Conservation (phyloP, 2,888 invertebrate genomes). For the Ceratothoa steindachneri region DNA sequence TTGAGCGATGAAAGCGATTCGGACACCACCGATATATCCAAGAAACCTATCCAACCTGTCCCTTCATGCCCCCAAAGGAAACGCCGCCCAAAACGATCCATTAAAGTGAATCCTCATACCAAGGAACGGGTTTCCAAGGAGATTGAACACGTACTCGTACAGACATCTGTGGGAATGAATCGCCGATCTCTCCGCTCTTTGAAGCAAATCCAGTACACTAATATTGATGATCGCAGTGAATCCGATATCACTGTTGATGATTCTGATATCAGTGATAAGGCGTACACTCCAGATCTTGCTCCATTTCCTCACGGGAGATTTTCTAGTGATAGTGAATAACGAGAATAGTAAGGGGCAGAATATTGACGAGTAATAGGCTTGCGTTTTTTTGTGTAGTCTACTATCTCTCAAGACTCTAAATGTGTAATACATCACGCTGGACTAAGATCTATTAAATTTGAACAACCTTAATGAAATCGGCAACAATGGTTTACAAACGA, state of each 20-base stretch:
- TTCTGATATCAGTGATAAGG: not conserved
- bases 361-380: not conserved
- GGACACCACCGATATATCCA: not conserved
- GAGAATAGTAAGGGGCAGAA: not conserved
- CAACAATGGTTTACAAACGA: too few relatives aligned
- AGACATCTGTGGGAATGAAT: not conserved
- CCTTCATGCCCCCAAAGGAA: not conserved
- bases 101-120: not conserved
- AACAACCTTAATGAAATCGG: too few relatives aligned
- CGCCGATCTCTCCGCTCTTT: not conserved
- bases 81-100: not conserved
- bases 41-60: not conserved
- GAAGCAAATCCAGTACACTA: not conserved
- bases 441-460: too few relatives aligned
- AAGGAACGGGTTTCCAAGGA: not conserved
- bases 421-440: too few relatives aligned
- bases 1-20: conserved; percentile 31
- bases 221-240: not conserved
- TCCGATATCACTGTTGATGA: conserved; percentile 8
- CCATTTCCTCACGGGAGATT: too few relatives aligned
- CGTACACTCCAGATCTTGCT: not conserved
- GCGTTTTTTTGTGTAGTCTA: not conserved
- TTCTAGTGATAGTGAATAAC: too few relatives aligned
- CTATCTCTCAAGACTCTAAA: too few relatives aligned
- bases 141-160: not conserved